Evolutionary conservation across 2,888 invertebrate species (phyloP).

Genomic region (Hartigia nigra): DNA sequence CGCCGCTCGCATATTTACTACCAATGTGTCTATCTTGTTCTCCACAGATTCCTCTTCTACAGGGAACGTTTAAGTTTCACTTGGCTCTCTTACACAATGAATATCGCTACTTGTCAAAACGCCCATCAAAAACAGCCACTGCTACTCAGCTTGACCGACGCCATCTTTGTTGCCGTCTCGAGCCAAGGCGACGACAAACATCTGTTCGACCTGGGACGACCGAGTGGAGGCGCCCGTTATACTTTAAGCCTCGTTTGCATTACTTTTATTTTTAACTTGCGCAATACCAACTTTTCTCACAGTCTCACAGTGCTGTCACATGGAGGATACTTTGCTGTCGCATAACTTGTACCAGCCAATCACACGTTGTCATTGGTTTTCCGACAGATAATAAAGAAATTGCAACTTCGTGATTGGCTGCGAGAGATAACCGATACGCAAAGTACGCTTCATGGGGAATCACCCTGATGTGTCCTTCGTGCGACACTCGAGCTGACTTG

Average conservation of each 20-base stretch:
- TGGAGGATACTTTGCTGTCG: too few relatives aligned
- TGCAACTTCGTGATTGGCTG: too few relatives aligned
- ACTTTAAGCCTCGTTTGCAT: background rate
- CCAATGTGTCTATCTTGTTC: background rate
- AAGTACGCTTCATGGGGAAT: too few relatives aligned
- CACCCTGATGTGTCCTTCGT: background rate
- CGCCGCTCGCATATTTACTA: constrained; percentile 28
- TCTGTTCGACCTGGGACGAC: constrained; percentile 6
- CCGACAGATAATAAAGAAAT: too few relatives aligned
- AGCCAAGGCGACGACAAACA: constrained; percentile 14
- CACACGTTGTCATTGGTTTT: too few relatives aligned
- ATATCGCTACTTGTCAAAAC: constrained; percentile 38
- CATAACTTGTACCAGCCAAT: too few relatives aligned
- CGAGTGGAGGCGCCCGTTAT: background rate
- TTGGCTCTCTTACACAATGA: background rate
- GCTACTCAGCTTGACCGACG: constrained; percentile 42
- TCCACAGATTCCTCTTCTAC: background rate
- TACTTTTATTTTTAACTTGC: background rate
- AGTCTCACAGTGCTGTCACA: too few relatives aligned
- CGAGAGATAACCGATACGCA: too few relatives aligned
- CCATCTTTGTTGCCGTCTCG: constrained; percentile 55
- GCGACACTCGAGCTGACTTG: background rate
- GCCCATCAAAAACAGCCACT: constrained; percentile 48
- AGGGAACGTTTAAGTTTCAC: background rate
- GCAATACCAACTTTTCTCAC: background rate